These are phyloP conservation scores for Trachythela sp. DNA, from an alignment of 64 coral and sea anemone genomes.

Conservation along the genomic window DNA sequence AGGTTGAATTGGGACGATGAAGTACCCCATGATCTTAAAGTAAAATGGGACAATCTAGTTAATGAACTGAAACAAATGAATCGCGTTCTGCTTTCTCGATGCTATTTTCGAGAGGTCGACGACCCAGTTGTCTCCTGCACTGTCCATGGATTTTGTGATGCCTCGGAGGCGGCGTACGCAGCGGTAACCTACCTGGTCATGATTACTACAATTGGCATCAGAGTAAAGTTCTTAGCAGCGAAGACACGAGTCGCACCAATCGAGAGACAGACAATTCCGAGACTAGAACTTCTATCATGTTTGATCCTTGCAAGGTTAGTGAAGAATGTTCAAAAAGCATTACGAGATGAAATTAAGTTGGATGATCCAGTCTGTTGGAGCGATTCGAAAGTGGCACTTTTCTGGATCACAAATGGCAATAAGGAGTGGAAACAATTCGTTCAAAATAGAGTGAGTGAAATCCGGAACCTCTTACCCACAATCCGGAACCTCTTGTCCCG, in stretches of 20 bases:
- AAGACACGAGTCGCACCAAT: conserved; percentile 5
- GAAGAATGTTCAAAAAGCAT: no score
- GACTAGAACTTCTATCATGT: no score
- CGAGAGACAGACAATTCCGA: no score
- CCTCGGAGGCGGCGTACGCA: neutral
- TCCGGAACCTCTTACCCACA: neutral
- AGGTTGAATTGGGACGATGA: neutral
- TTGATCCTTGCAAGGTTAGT: no score
- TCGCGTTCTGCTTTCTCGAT: neutral
- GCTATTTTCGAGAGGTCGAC: neutral
- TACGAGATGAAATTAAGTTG: no score
- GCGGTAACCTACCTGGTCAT: conserved; percentile 11
- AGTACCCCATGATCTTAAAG: neutral
- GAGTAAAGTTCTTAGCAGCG: neutral
- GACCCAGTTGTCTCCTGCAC: neutral
- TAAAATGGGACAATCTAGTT: conserved; percentile 16
- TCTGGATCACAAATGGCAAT: neutral
- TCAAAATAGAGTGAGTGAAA: neutral
- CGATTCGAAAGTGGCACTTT: neutral
- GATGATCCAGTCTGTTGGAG: no score
- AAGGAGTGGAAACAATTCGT: neutral
- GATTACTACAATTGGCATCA: neutral
- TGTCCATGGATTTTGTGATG: conserved; percentile 14
- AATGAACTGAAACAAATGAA: neutral
- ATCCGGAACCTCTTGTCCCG: neutral